phyloP scores from a whole-genome alignment of 2,797 vertebrate species.

The Chloroceryle amazona region DNA sequence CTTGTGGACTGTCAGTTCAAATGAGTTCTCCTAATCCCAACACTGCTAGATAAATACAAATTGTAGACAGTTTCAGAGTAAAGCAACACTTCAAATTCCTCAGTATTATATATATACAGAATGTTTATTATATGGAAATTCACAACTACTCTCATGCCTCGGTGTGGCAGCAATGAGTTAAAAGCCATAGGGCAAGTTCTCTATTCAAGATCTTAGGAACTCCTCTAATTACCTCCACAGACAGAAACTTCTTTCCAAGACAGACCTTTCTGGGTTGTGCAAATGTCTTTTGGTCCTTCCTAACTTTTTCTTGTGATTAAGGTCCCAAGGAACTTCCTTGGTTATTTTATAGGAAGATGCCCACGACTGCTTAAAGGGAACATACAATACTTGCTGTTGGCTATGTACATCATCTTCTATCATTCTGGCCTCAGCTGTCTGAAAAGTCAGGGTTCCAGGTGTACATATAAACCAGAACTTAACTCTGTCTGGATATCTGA shows the following conservation, averaged over 20 bases:
- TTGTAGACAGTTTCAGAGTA: neutral
- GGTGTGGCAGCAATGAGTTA: neutral
- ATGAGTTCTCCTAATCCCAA: neutral
- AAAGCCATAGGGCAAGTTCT: neutral
- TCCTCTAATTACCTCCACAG: neutral
- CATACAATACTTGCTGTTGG: neutral
- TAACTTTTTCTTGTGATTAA: neutral
- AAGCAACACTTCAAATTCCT: neutral
- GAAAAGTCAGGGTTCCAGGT: neutral
- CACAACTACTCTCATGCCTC: neutral
- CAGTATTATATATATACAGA: neutral
- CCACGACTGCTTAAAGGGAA: neutral
- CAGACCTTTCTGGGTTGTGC: neutral
- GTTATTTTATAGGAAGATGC: neutral
- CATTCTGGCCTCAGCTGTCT: neutral
- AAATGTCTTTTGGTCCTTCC: neutral
- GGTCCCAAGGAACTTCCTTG: neutral
- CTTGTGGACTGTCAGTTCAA: neutral
- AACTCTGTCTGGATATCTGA: neutral
- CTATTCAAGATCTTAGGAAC: neutral
- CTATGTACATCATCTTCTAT: neutral
- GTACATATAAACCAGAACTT: neutral
- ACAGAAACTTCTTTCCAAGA: neutral
- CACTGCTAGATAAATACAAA: neutral
- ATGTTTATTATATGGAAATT: neutral